Conservation (phyloP, 1,140 invertebrate genomes). For the Drosophila bipectinata region DNA sequence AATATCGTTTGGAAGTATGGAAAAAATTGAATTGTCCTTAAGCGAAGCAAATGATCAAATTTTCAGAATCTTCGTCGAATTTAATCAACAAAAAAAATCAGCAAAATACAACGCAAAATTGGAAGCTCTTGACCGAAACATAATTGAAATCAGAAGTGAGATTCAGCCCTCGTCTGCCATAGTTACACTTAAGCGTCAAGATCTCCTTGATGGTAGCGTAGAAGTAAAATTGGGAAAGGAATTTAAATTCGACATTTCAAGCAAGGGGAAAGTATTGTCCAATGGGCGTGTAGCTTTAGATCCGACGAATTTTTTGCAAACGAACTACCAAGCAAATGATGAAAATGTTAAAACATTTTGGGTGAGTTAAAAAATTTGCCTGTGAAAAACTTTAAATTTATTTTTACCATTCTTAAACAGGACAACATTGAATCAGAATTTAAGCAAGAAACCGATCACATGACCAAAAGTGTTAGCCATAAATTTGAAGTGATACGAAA, state of each 20-base stretch:
- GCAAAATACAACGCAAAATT: slow-evolving; percentile 61
- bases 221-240: slow-evolving; percentile 88
- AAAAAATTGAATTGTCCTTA: slow-evolving; percentile 68
- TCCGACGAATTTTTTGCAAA: slow-evolving; percentile 88
- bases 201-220: slow-evolving; percentile 85
- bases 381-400: background rate
- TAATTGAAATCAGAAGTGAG: slow-evolving; percentile 60
- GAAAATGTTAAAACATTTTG: slow-evolving; percentile 87
- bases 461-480: slow-evolving; percentile 83
- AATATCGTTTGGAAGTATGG: slow-evolving; percentile 33
- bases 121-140: slow-evolving; percentile 54
- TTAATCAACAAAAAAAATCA: slow-evolving; percentile 53
- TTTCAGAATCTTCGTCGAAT: slow-evolving; percentile 38
- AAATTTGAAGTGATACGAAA: slow-evolving; percentile 75
- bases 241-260: slow-evolving; percentile 86
- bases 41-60: slow-evolving; percentile 67
- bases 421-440: slow-evolving; percentile 56
- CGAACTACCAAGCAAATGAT: slow-evolving; percentile 86
- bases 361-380: slow-evolving; percentile 81
- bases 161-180: slow-evolving; percentile 58
- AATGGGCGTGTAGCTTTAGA: slow-evolving; percentile 87
- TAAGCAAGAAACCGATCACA: slow-evolving; percentile 78
- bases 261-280: slow-evolving; percentile 86
- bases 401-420: slow-evolving; percentile 44
- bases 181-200: slow-evolving; percentile 83